These are phyloP conservation scores for Galaxias olidus DNA, from an alignment of 2,797 vertebrate genomes.

Conservation along the genomic window DNA sequence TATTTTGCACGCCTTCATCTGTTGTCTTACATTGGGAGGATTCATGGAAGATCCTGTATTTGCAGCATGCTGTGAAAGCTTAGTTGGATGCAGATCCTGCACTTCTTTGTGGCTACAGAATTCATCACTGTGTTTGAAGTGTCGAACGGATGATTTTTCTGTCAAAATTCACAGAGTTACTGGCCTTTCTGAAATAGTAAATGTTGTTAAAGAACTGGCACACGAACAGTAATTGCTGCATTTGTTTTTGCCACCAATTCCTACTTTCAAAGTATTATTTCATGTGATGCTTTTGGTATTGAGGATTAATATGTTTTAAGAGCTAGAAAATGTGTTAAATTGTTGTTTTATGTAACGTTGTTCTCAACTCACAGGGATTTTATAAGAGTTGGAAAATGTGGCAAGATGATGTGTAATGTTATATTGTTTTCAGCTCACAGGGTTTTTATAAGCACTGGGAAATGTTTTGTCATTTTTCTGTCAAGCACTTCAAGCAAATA, in stretches of 20 bases:
- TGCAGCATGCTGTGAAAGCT: slow-evolving; percentile 13
- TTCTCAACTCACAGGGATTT: slow-evolving; percentile 4
- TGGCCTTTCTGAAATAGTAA: slow-evolving; percentile 5
- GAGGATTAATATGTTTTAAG: background rate
- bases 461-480: no score
- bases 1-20: background rate
- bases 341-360: slow-evolving; percentile 1
- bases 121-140: slow-evolving; percentile 11
- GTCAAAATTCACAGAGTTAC: slow-evolving; percentile 5
- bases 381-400: slow-evolving; percentile 4
- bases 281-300: slow-evolving; percentile 5
- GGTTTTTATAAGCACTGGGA: background rate
- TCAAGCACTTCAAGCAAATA: no score
- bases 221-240: background rate
- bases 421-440: background rate
- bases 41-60: slow-evolving; percentile 9
- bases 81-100: slow-evolving; percentile 7
- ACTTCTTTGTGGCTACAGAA: slow-evolving; percentile 6
- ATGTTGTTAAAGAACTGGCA: slow-evolving; percentile 5
- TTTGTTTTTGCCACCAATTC: background rate
- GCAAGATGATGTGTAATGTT: background rate
- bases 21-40: slow-evolving; percentile 9
- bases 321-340: slow-evolving; percentile 10
- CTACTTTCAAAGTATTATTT: slow-evolving; percentile 1
- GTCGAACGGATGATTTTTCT: slow-evolving; percentile 6